phyloP scores from a whole-genome alignment of 1,140 invertebrate genomes.

The Conopomorpha cramerella region DNA sequence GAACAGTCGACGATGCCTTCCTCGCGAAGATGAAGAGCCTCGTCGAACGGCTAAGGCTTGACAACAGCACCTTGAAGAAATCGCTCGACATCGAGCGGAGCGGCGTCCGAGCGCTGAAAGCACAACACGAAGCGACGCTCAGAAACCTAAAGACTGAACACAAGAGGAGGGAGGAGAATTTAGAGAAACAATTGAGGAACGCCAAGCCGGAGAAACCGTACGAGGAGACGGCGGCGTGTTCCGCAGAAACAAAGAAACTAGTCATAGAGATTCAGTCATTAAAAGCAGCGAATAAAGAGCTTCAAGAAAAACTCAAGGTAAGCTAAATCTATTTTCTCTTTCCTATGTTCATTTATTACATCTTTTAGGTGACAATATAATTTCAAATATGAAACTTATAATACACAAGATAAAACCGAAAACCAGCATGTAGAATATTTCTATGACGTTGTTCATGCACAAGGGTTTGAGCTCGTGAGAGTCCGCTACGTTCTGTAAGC shows the following conservation, averaged over 20 bases:
- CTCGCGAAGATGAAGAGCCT: slow-evolving; percentile 48
- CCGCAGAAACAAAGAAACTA: slow-evolving; percentile 36
- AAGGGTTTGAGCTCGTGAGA: slow-evolving; percentile 30
- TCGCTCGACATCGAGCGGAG: slow-evolving; percentile 59
- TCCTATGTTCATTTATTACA: too few relatives aligned
- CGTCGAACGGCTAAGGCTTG: slow-evolving; percentile 52
- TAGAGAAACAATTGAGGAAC: slow-evolving; percentile 48
- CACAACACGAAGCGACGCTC: slow-evolving; percentile 39
- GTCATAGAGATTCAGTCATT: slow-evolving; percentile 53
- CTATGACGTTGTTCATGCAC: slow-evolving; percentile 20
- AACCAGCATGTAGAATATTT: slow-evolving; percentile 30
- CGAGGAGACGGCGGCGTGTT: slow-evolving; percentile 14
- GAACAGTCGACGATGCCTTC: slow-evolving; percentile 50
- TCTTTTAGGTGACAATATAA: too few relatives aligned
- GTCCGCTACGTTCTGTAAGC: too few relatives aligned
- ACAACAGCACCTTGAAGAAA: slow-evolving; percentile 52
- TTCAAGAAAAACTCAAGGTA: slow-evolving; percentile 60
- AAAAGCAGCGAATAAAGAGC: slow-evolving; percentile 51
- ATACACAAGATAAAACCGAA: slow-evolving; percentile 22
- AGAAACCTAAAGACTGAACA: slow-evolving; percentile 54
- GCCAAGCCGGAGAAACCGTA: slow-evolving; percentile 25
- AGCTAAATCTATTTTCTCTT: slow-evolving; percentile 6
- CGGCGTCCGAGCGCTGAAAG: slow-evolving; percentile 54
- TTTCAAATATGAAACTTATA: slow-evolving; percentile 23
- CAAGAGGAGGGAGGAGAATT: slow-evolving; percentile 43